Evolutionary conservation across 2,113 vertebrate genomes (phyloP).

Genomic region (Geococcyx californianus): DNA sequence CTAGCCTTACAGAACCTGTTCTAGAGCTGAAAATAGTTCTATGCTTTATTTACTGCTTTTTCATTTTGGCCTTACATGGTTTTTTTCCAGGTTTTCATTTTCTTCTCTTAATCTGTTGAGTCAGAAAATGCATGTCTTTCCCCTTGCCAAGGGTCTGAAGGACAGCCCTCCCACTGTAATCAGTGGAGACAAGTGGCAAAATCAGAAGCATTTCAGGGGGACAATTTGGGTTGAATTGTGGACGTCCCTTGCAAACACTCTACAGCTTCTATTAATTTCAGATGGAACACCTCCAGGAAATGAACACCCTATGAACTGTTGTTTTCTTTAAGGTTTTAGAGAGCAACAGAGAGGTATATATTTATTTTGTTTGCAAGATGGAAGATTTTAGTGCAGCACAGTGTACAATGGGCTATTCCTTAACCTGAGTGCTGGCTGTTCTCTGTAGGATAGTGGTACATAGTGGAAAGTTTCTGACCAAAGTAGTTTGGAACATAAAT

Average conservation of each 20-base stretch:
- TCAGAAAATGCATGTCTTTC: neutral
- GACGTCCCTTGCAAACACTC: neutral
- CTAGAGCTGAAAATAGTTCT: neutral
- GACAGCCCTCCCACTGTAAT: neutral
- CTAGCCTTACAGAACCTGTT: neutral
- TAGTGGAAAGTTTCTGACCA: neutral
- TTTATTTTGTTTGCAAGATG: neutral
- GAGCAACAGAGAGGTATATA: neutral
- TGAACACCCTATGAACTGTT: neutral
- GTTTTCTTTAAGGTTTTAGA: neutral
- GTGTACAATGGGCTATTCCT: neutral
- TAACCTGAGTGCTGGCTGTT: neutral
- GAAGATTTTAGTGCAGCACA: neutral
- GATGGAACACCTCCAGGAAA: neutral
- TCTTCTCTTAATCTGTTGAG: neutral
- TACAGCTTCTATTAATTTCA: neutral
- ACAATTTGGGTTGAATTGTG: neutral
- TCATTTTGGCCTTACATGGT: neutral
- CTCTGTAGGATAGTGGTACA: neutral
- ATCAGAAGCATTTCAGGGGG: neutral
- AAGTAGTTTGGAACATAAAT: neutral
- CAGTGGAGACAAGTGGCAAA: neutral
- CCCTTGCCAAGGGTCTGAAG: too few relatives aligned
- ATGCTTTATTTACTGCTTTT: neutral
- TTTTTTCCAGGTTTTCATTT: neutral